A percentile compares a stretch with the other conserved stretches of the same genome.
phyloP scores from a whole-genome alignment of 2,797 vertebrate genomes.

The Enteromius fasciolatus region DNA sequence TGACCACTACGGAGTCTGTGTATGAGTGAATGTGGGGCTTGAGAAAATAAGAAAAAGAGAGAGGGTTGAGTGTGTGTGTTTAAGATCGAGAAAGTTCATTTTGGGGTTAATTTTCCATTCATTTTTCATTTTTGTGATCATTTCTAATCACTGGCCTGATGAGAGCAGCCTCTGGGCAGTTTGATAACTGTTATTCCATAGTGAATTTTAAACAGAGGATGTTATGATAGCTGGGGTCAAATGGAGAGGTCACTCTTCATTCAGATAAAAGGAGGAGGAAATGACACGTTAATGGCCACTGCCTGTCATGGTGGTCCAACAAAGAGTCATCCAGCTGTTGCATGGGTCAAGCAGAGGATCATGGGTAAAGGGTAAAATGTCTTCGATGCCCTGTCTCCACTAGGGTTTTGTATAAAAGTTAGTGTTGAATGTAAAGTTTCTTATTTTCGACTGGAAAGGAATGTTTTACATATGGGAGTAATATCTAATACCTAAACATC shows the following conservation, averaged over 20 bases:
- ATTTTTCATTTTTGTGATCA: slow-evolving; percentile 71
- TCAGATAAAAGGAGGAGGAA: slow-evolving; percentile 85
- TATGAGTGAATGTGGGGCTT: slow-evolving; percentile 34
- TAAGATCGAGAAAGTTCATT: slow-evolving; percentile 20
- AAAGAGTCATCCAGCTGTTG: slow-evolving; percentile 60
- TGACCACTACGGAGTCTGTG: slow-evolving; percentile 35
- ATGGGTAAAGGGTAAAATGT: slow-evolving; percentile 31
- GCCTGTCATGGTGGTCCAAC: slow-evolving; percentile 77
- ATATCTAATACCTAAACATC: neutral
- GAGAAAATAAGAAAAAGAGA: slow-evolving; percentile 49
- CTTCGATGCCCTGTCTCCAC: slow-evolving; percentile 13
- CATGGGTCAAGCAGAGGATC: slow-evolving; percentile 52
- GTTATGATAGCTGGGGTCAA: slow-evolving; percentile 86
- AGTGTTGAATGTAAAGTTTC: neutral
- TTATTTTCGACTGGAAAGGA: slow-evolving; percentile 10
- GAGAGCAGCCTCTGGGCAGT: slow-evolving; percentile 71
- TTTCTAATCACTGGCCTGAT: slow-evolving; percentile 82
- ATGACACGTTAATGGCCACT: slow-evolving; percentile 82
- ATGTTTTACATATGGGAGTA: neutral
- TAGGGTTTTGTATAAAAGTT: slow-evolving; percentile 5
- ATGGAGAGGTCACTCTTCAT: slow-evolving; percentile 78
- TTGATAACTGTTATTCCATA: slow-evolving; percentile 79
- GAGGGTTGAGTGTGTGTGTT: slow-evolving; percentile 14
- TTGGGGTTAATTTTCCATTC: slow-evolving; percentile 58
- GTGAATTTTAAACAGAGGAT: slow-evolving; percentile 84